Percentiles rank a stretch among this genome's conserved stretches.
Evolutionary conservation across 2,888 invertebrate species (phyloP).

Genomic region (Spicauda simplicius): DNA sequence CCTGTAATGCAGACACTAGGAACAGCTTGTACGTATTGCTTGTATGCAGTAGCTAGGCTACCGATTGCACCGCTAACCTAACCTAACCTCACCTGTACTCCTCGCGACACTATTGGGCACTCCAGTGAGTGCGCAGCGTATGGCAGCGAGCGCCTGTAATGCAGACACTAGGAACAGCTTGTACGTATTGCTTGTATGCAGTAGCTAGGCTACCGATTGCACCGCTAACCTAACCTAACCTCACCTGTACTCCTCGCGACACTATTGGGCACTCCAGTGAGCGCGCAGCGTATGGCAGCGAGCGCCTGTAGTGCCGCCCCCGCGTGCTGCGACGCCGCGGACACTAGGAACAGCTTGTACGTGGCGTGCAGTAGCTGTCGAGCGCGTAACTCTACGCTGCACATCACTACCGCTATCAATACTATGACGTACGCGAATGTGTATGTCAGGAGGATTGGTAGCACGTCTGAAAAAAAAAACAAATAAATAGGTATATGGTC

Average conservation of each 20-base stretch:
- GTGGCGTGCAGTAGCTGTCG: slow-evolving; percentile 94
- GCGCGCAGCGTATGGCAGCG: slow-evolving; percentile 91
- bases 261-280: slow-evolving; percentile 87
- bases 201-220: too few species aligned
- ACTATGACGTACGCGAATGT: slow-evolving; percentile 89
- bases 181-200: slow-evolving; percentile 96
- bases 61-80: too few species aligned
- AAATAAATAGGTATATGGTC: too few species aligned
- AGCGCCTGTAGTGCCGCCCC: slow-evolving; percentile 89
- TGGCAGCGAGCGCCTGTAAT: slow-evolving; percentile 88
- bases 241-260: slow-evolving; percentile 62
- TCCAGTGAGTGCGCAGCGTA: slow-evolving; percentile 92
- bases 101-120: slow-evolving; percentile 80
- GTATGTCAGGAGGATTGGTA: slow-evolving; percentile 92
- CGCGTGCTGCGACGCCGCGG: slow-evolving; percentile 88
- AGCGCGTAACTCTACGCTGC: slow-evolving; percentile 90
- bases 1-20: slow-evolving; percentile 88
- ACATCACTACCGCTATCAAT: slow-evolving; percentile 89
- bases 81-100: slow-evolving; percentile 59
- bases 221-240: too few species aligned
- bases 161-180: slow-evolving; percentile 92
- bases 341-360: slow-evolving; percentile 92
- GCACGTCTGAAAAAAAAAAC: slow-evolving; percentile 87
- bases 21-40: slow-evolving; percentile 96
- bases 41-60: too few species aligned